Evolutionary conservation across 2,113 vertebrate species (phyloP).

Genomic region (Haliaeetus leucogaster): DNA sequence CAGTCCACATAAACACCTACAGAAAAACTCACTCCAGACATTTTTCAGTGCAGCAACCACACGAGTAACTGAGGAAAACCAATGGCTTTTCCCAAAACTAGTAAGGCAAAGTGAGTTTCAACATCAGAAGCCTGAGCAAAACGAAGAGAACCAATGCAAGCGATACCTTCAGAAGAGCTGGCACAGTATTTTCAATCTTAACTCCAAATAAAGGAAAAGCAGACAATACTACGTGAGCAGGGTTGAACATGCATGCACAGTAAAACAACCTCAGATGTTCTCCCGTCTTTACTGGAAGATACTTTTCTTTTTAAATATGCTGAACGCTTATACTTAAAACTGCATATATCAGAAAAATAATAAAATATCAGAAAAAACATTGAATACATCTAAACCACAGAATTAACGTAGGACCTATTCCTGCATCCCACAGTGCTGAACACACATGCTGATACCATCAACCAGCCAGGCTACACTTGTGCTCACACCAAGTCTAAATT

Average conservation of each 20-base stretch:
- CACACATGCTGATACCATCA: neutral
- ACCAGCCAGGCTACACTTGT: neutral
- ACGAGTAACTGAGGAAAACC: fast-evolving
- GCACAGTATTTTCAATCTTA: neutral
- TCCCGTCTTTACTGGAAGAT: neutral
- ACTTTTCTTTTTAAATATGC: neutral
- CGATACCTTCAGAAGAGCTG: neutral
- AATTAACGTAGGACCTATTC: neutral
- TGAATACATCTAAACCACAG: fast-evolving
- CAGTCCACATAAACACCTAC: neutral
- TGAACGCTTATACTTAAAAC: neutral
- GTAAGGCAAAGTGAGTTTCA: neutral
- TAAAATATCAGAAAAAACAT: neutral
- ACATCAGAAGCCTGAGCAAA: neutral
- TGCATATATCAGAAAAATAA: neutral
- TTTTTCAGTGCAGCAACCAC: neutral
- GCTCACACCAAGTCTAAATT: neutral
- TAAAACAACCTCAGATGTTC: neutral
- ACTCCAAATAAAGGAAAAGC: neutral
- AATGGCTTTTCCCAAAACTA: fast-evolving
- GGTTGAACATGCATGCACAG: neutral
- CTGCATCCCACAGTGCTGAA: neutral
- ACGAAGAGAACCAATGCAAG: fast-evolving
- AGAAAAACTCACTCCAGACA: neutral
- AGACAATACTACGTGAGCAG: fast-evolving